Evolutionary conservation across 2,888 invertebrate species (phyloP), one percentile per base, ranked within the genome.

Genomic region (Hydrotaea diabolus): DNA sequence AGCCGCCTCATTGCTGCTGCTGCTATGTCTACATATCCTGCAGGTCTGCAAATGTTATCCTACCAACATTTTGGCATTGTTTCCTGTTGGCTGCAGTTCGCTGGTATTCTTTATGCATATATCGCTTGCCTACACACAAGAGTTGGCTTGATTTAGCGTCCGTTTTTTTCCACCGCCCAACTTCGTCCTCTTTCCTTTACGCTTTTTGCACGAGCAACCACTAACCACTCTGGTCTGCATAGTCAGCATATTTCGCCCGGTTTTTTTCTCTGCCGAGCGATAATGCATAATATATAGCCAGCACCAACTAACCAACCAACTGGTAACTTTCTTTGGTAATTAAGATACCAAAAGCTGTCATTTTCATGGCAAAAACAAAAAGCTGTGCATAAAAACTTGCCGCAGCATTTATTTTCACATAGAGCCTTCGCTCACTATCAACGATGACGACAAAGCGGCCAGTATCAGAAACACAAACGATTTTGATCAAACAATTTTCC

Each of bases 231-330:
- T 15, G 15, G 11, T 79, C 66, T 72, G 83, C 83, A 80, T 69
- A 82, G 59, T 80, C 83, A 83, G 83, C 79, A 79, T 36, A 57
- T 77, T 66, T 11, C 55, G 46, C 7, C 7, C 7, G 3, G 31
- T 31, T 31, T 31, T 66, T 36, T 57, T 9, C 49, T 73, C 31
- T 23, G 17, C 15, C n/a, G n/a, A 36, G 53, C 55, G 77, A 77
- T 80, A 80, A 83, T 55, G 69, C 49, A 77, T 80, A 83, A 84
- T 80, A 84, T 80, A 84, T 84, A 80, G 49, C 59, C 64, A 15
- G 26, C 59, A 4, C 36, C 59, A 13, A 26, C 55, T 26, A 7
- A 21, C 21, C 55, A 53, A 8, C 53, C 53, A 55, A 21, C 21
- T 53, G 53, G 36, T 49, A 15, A 59, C 31, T 39, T 79, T 62